Base-by-base conservation (phyloP, 2,888 invertebrate species). In the Lysandra coridon region DNA sequence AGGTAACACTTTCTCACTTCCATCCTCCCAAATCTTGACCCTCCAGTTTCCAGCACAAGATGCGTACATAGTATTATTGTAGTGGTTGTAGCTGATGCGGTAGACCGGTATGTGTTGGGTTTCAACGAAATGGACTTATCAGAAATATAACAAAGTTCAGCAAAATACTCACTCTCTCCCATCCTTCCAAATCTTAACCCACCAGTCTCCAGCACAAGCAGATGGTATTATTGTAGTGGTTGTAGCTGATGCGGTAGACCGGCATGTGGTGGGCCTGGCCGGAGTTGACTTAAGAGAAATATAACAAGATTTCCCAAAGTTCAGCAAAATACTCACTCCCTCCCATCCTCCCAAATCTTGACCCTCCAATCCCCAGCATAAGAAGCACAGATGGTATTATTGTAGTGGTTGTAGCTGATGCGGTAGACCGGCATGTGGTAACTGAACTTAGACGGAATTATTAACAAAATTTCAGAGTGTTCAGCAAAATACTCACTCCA, bases 121-220 rank as follows among this genome's bases (percentile, higher is more conserved):
- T n/a, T n/a, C n/a, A n/a, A n/a, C n/a, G n/a, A n/a, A n/a, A n/a
- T n/a, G n/a, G n/a, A n/a, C n/a, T n/a, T n/a, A n/a, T n/a, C n/a
- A n/a, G n/a, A n/a, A n/a, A n/a, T n/a, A n/a, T n/a, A n/a, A 98
- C 97, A 33, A 57, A 57, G 14, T 57, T 57, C 44, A 49, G 44
- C 44, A 49, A 49, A 49, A 80, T 60, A 92, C 95, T 92, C 87
- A 97, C 97, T 95, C 94, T 82, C 97, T 94, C 80, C 96, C 97
- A 85, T 98, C 98, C 90, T 99, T 98, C 99, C 99, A 99, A 80
- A 99, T 97, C 93, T 99, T 99, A 73, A 99, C 97, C 75, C 98
- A 96, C 98, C 99, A 99, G 87, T 99, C 99, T 0, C 97, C 98
- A 80, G 98, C 97, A 86, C 98, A 98, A 5, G 87, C 98, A 99